phyloP scores from a whole-genome alignment of 2,888 invertebrate species.

The Linnaemya tessellans region DNA sequence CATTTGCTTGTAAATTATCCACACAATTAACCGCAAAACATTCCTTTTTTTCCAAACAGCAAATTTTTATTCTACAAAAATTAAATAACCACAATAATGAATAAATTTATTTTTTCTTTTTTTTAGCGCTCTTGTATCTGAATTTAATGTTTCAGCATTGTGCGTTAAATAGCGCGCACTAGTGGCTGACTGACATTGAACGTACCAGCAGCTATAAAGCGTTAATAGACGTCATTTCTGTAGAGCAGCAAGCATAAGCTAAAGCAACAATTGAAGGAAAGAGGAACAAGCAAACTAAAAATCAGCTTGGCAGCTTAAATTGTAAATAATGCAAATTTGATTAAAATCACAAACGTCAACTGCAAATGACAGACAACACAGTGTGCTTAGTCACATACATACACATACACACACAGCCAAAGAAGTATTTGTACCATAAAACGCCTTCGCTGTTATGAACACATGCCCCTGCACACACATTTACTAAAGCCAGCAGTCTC shows the following conservation, averaged over 20 bases:
- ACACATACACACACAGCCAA: constrained; percentile 9
- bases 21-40: constrained; percentile 70
- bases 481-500: neutral
- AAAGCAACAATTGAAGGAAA: constrained; percentile 20
- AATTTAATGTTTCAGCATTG: constrained; percentile 62
- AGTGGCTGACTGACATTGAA: constrained; percentile 24
- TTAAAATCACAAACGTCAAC: constrained; percentile 72
- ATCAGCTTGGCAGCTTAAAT: constrained; percentile 71
- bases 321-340: constrained; percentile 77
- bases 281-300: constrained; percentile 48
- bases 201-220: constrained; percentile 35
- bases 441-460: constrained; percentile 26
- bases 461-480: constrained; percentile 11
- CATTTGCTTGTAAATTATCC: constrained; percentile 54
- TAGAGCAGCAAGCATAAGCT: constrained; percentile 13
- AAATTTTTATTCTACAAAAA: constrained; percentile 27
- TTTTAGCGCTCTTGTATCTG: constrained; percentile 57
- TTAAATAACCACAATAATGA: constrained; percentile 69
- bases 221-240: constrained; percentile 40
- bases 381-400: constrained; percentile 16
- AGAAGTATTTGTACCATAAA: neutral
- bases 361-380: constrained; percentile 66
- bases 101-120: constrained; percentile 36
- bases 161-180: constrained; percentile 45
- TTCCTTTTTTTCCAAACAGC: constrained; percentile 51